phyloP scores from a whole-genome alignment of 2,113 vertebrate species.

The Microcebus murinus region DNA sequence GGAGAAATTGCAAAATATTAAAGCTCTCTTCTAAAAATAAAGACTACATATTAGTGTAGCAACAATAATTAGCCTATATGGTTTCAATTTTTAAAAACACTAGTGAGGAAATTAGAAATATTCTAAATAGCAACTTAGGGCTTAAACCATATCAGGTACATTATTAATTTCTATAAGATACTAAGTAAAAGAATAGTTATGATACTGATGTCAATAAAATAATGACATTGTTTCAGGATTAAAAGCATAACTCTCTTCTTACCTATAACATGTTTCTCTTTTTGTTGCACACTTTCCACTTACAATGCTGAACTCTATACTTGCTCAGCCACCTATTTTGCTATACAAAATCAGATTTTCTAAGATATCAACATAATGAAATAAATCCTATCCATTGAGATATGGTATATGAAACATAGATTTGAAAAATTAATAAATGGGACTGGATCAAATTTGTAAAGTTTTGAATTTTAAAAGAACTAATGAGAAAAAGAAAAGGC shows the following conservation, averaged over 20 bases:
- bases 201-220: slow-evolving; percentile 6
- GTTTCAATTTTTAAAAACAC: background rate
- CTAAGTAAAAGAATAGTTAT: slow-evolving; percentile 10
- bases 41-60: background rate
- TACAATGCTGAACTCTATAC: background rate
- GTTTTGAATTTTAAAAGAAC: background rate
- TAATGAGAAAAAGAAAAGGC: background rate
- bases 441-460: background rate
- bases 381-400: background rate
- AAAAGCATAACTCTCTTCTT: background rate
- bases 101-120: background rate
- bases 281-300: background rate
- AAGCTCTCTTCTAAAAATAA: background rate
- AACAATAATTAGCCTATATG: background rate
- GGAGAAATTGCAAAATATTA: background rate
- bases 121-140: background rate
- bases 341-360: background rate
- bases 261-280: background rate
- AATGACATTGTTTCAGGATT: background rate
- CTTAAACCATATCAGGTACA: background rate
- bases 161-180: background rate
- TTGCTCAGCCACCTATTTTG: background rate
- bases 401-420: background rate
- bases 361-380: background rate
- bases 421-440: background rate